Percentiles rank a stretch among this genome's conserved stretches.
Evolutionary conservation across 2,888 invertebrate genomes (phyloP).

Genomic region (Drosophila pegasa): DNA sequence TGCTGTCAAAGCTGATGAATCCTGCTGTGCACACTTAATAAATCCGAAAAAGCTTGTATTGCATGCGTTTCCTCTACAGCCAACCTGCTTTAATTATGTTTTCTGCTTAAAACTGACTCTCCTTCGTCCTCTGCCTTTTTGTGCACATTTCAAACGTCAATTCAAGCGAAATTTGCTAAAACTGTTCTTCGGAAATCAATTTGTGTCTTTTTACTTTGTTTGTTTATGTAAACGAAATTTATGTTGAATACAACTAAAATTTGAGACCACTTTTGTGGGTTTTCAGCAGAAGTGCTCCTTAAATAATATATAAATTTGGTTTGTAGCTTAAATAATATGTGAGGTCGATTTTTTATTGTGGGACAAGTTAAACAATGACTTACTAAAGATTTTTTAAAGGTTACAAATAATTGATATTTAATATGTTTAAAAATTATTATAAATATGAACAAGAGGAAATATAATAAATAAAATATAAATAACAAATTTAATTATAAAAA

Average conservation of each 20-base stretch:
- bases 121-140: neutral
- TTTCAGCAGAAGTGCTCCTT: neutral
- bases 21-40: slow-evolving; percentile 2
- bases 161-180: neutral
- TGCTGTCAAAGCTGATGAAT: neutral
- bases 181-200: neutral
- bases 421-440: no score
- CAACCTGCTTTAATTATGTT: neutral
- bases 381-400: no score
- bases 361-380: no score
- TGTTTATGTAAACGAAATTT: neutral
- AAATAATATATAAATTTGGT: neutral
- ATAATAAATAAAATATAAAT: no score
- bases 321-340: no score
- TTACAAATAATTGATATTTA: no score
- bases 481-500: neutral
- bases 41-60: no score
- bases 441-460: no score
- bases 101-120: neutral
- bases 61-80: neutral
- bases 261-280: neutral
- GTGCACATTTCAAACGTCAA: neutral
- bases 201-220: neutral
- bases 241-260: neutral
- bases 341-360: no score